Evolutionary conservation across 2,797 vertebrate genomes (phyloP).

Genomic region (Enteromius viviparus): DNA sequence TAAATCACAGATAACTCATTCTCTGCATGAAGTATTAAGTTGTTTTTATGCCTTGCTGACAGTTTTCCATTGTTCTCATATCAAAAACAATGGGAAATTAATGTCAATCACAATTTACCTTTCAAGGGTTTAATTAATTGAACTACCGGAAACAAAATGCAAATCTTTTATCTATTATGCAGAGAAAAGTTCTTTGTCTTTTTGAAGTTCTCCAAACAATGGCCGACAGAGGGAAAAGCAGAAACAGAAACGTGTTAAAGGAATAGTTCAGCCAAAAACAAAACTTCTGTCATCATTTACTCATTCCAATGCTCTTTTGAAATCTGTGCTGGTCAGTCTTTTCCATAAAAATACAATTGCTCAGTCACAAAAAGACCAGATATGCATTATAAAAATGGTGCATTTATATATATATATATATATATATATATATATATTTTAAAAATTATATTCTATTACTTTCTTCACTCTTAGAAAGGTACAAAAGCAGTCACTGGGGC

Average conservation of each 20-base stretch:
- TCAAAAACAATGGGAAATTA: conserved; percentile 57
- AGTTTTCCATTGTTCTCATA: conserved; percentile 35
- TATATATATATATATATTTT: not conserved
- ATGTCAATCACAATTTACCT: conserved; percentile 49
- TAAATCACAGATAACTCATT: conserved; percentile 78
- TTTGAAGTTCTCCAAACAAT: conserved; percentile 56
- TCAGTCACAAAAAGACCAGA: not conserved
- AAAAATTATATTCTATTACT: not conserved
- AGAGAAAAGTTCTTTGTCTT: conserved; percentile 32
- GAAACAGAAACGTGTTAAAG: not conserved
- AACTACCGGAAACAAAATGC: conserved; percentile 47
- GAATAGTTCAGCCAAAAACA: not conserved
- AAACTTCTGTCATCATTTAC: not conserved
- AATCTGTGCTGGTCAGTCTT: not conserved
- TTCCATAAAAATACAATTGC: not conserved
- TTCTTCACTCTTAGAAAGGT: not conserved
- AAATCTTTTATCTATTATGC: conserved; percentile 51
- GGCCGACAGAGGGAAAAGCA: conserved; percentile 23
- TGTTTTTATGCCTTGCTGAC: conserved; percentile 52
- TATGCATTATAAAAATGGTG: not conserved
- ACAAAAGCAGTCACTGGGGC: no score
- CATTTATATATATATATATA: not conserved
- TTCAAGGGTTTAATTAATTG: conserved; percentile 55
- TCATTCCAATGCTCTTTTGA: not conserved
- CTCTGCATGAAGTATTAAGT: conserved; percentile 69